Conservation (phyloP, 2,113 vertebrate species). For the Hippopotamus amphibius region DNA sequence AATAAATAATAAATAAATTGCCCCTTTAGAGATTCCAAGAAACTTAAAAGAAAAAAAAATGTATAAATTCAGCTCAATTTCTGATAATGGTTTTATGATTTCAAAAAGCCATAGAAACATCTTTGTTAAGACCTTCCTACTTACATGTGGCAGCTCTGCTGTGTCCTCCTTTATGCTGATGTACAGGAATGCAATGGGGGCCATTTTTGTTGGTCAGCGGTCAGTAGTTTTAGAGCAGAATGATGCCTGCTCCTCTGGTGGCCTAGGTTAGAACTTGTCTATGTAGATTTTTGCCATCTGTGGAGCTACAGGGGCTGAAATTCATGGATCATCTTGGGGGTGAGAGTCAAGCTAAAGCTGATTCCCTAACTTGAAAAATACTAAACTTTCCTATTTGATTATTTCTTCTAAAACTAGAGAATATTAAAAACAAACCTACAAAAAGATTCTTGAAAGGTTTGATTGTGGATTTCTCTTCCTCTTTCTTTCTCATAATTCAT, state of each 20-base stretch:
- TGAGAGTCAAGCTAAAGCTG: background rate
- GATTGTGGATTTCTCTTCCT: background rate
- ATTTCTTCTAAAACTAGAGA: background rate
- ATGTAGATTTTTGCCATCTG: background rate
- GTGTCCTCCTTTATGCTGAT: background rate
- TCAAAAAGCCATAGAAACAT: background rate
- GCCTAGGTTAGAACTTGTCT: background rate
- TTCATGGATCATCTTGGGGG: background rate
- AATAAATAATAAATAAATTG: no score
- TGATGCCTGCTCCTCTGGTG: background rate
- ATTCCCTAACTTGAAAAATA: background rate
- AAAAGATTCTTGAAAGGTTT: background rate
- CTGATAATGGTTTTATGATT: background rate
- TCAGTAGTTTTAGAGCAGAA: background rate
- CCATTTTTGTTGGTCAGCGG: background rate
- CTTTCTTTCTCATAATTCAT: background rate
- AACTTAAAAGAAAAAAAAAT: background rate
- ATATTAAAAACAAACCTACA: background rate
- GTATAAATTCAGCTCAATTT: background rate
- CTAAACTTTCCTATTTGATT: background rate
- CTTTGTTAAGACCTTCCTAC: background rate
- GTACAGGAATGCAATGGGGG: background rate
- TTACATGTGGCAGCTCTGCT: background rate
- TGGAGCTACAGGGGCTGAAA: background rate
- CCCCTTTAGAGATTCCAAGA: background rate